These are phyloP conservation scores for Phymastichus coffea DNA, from an alignment of 1,140 invertebrate species.

Conservation along the genomic window DNA sequence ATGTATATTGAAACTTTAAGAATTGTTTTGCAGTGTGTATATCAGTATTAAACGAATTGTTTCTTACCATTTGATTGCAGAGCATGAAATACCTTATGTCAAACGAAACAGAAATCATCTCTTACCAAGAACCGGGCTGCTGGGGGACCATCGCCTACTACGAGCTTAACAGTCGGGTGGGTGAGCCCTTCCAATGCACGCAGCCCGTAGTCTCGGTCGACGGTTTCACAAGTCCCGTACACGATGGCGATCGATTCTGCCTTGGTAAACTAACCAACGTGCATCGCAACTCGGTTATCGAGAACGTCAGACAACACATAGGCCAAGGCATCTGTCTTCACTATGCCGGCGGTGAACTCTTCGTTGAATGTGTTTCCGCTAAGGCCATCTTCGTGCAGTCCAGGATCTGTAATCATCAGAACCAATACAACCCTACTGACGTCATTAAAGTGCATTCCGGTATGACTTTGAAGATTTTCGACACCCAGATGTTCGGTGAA, in stretches of 20 bases:
- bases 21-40: no score
- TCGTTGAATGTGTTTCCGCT: constrained; percentile 91
- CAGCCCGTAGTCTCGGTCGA: constrained; percentile 88
- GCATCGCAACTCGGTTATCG: constrained; percentile 93
- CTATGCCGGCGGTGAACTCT: constrained; percentile 97
- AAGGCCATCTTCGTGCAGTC: constrained; percentile 96
- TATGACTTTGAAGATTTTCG: constrained; percentile 94
- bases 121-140: constrained; percentile 84
- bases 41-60: no score
- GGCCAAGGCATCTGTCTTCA: constrained; percentile 95
- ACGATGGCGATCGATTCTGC: constrained; percentile 89
- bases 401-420: constrained; percentile 92
- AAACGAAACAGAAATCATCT: no score
- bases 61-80: no score
- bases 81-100: no score
- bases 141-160: constrained; percentile 97
- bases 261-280: constrained; percentile 93
- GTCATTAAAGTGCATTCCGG: constrained; percentile 92
- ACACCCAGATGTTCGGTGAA: constrained; percentile 93
- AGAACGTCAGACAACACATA: constrained; percentile 93
- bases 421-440: constrained; percentile 90
- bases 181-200: constrained; percentile 91
- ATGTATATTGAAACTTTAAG: no score
- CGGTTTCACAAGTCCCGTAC: constrained; percentile 93
- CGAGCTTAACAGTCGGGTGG: constrained; percentile 92